Percentiles rank a stretch among this genome's conserved stretches.
phyloP scores from a whole-genome alignment of 2,888 invertebrate genomes.

The Limenitis camilla region DNA sequence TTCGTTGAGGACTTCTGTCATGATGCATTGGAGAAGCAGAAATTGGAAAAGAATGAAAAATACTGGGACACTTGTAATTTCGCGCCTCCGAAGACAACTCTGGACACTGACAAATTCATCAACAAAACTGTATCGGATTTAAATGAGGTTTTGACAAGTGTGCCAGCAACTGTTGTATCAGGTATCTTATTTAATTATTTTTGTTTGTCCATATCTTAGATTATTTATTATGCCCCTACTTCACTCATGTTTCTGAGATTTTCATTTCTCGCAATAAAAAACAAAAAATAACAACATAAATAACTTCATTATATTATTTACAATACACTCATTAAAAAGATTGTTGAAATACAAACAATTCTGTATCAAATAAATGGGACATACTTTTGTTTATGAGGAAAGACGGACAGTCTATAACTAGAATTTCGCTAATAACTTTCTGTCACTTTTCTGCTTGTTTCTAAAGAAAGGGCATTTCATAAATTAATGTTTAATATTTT shows the following conservation, averaged over 20 bases:
- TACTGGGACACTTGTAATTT: conserved; percentile 60
- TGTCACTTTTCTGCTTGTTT: too few relatives aligned
- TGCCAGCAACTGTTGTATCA: conserved; percentile 41
- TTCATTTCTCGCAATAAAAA: neutral
- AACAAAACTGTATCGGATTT: conserved; percentile 39
- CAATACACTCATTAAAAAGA: too few relatives aligned
- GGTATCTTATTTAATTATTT: conserved; percentile 35
- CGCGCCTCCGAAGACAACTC: conserved; percentile 42
- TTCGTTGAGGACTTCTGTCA: conserved; percentile 54
- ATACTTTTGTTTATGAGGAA: too few relatives aligned
- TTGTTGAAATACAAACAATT: too few relatives aligned
- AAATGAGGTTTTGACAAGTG: conserved; percentile 44
- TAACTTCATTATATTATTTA: too few relatives aligned
- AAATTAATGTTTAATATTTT: conserved; percentile 8
- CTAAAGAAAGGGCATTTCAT: neutral
- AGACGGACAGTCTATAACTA: too few relatives aligned
- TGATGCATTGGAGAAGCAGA: conserved; percentile 42
- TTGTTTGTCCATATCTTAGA: neutral
- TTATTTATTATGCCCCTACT: too few relatives aligned
- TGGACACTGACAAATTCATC: conserved; percentile 34
- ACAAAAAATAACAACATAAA: too few relatives aligned
- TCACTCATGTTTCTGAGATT: too few relatives aligned
- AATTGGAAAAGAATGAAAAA: conserved; percentile 39
- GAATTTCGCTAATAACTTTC: too few relatives aligned
- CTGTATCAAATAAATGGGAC: too few relatives aligned